Percentiles rank a stretch among this genome's conserved stretches.
phyloP scores from a whole-genome alignment of 1,140 invertebrate species.

The Wasmannia auropunctata region DNA sequence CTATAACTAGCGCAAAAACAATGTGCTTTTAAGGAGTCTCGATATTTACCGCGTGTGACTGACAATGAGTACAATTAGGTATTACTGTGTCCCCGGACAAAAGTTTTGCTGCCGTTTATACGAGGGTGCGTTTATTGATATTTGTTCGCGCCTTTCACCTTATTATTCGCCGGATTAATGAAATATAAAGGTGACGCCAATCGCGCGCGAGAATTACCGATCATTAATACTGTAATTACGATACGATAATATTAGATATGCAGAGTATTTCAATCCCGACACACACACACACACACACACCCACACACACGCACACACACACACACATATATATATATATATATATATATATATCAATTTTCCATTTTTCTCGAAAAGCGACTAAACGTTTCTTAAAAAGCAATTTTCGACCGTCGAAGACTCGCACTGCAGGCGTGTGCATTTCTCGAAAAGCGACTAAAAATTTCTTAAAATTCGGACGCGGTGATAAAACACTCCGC shows the following conservation, averaged over 20 bases:
- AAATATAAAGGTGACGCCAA: not conserved
- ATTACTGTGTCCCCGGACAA: not conserved
- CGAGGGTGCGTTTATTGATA: not conserved
- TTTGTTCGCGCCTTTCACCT: not conserved
- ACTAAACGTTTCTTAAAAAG: too few species aligned
- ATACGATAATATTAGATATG: not conserved
- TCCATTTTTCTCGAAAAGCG: too few species aligned
- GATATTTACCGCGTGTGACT: not conserved
- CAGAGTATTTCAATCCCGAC: not conserved
- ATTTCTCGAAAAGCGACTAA: too few species aligned
- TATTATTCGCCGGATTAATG: conserved; percentile 2
- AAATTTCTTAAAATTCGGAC: conserved; percentile 1
- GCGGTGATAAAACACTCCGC: not conserved
- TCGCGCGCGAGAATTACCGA: not conserved
- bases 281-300: too few species aligned
- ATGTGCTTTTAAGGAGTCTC: conserved; percentile 5
- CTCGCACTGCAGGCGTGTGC: too few species aligned
- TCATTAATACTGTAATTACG: conserved; percentile 14
- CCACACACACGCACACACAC: too few species aligned
- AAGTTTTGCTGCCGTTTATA: not conserved
- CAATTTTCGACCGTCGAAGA: too few species aligned
- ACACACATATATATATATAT: too few species aligned
- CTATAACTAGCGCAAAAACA: not conserved
- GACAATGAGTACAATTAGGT: not conserved
- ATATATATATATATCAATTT: too few species aligned